phyloP scores from a whole-genome alignment of 1,140 invertebrate genomes.

The Triops longicaudatus region DNA sequence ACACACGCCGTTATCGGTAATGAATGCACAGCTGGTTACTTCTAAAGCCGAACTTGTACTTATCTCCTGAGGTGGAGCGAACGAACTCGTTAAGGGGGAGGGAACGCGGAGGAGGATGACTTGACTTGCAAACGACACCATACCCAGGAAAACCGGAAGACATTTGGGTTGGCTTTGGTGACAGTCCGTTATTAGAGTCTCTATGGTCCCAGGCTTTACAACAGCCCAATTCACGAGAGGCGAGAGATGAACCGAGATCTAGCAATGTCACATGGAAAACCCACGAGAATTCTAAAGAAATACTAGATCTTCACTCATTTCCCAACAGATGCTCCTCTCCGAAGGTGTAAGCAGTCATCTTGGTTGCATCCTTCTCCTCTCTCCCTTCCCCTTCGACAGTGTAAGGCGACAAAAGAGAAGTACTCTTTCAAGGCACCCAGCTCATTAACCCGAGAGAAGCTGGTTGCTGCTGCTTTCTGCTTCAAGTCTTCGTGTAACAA shows the following conservation, averaged over 20 bases:
- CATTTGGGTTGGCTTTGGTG: slow-evolving; percentile 11
- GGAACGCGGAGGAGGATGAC: background rate
- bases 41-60: background rate
- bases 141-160: slow-evolving; percentile 1
- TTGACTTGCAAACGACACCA: background rate
- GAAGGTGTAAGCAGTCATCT: background rate
- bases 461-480: no score
- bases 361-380: background rate
- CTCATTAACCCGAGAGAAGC: background rate
- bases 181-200: slow-evolving; percentile 1
- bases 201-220: background rate
- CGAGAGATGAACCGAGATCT: background rate
- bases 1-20: background rate
- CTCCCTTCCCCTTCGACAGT: background rate
- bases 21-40: background rate
- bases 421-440: background rate
- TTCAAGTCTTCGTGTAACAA: no score
- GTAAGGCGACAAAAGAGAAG: background rate
- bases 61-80: slow-evolving; percentile 1
- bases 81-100: background rate
- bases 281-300: background rate
- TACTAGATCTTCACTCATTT: background rate
- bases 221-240: background rate
- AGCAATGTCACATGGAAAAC: background rate
- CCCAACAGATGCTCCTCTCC: background rate